Conservation (phyloP, 2,113 vertebrate genomes). For the Eurypyga helias region DNA sequence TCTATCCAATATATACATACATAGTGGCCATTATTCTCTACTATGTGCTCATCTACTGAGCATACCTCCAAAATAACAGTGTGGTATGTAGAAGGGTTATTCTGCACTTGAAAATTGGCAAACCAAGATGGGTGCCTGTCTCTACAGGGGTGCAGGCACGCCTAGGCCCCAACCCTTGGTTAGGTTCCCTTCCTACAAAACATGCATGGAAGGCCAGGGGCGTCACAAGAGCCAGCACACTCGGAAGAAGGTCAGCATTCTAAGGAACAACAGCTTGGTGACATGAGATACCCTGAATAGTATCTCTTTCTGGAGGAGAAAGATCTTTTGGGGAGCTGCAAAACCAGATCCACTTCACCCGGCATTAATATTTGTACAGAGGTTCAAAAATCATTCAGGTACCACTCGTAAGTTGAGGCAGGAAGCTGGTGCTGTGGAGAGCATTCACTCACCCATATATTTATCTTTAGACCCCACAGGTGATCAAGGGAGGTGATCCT, state of each 20-base stretch:
- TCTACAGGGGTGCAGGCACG: neutral
- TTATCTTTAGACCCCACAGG: neutral
- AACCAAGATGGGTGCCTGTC: neutral
- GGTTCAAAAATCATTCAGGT: neutral
- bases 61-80: neutral
- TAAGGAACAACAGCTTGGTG: neutral
- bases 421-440: neutral
- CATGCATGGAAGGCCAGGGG: neutral
- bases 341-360: neutral
- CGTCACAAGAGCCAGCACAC: neutral
- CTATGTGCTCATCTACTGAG: neutral
- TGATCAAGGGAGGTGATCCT: neutral
- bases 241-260: neutral
- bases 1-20: neutral
- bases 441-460: neutral
- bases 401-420: neutral
- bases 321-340: neutral
- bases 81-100: neutral
- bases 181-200: neutral
- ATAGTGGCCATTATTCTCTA: neutral
- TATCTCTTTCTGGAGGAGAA: neutral
- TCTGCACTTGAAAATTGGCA: neutral
- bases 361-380: neutral
- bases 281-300: neutral
- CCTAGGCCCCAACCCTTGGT: neutral